Conservation (phyloP, 2,113 vertebrate genomes). For the Fulica atra region DNA sequence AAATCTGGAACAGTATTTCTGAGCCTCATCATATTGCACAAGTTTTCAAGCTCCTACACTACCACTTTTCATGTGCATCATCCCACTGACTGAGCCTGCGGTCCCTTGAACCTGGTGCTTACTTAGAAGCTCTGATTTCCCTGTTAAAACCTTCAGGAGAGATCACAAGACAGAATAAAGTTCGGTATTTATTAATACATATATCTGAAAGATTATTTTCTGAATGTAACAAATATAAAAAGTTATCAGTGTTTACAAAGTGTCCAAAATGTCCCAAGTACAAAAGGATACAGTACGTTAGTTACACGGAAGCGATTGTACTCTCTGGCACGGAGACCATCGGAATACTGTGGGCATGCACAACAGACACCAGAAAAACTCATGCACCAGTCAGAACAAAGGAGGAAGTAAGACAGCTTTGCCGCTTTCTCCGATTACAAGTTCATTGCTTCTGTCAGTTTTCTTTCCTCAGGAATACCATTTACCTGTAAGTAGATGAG, state of each 20-base stretch:
- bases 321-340: slow-evolving; percentile 58
- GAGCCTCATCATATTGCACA: not conserved
- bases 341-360: slow-evolving; percentile 72
- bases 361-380: slow-evolving; percentile 52
- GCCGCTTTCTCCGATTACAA: slow-evolving; percentile 77
- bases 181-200: slow-evolving; percentile 62
- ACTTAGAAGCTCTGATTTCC: not conserved
- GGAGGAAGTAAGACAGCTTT: not conserved
- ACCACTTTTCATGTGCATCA: not conserved
- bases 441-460: slow-evolving; percentile 93
- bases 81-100: not conserved
- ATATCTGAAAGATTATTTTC: slow-evolving; percentile 71
- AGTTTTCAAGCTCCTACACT: not conserved
- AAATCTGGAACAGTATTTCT: not conserved
- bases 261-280: slow-evolving; percentile 75
- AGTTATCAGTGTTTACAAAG: slow-evolving; percentile 77
- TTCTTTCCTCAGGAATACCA: slow-evolving; percentile 99
- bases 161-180: not conserved
- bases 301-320: slow-evolving; percentile 65
- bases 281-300: slow-evolving; percentile 72
- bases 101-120: not conserved
- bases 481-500: slow-evolving; percentile 86
- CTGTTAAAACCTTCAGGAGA: not conserved
- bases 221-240: slow-evolving; percentile 81
- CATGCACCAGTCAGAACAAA: slow-evolving; percentile 62